Evolutionary conservation across 2,113 vertebrate genomes (phyloP).

Genomic region (Coptodon bakossiorum): DNA sequence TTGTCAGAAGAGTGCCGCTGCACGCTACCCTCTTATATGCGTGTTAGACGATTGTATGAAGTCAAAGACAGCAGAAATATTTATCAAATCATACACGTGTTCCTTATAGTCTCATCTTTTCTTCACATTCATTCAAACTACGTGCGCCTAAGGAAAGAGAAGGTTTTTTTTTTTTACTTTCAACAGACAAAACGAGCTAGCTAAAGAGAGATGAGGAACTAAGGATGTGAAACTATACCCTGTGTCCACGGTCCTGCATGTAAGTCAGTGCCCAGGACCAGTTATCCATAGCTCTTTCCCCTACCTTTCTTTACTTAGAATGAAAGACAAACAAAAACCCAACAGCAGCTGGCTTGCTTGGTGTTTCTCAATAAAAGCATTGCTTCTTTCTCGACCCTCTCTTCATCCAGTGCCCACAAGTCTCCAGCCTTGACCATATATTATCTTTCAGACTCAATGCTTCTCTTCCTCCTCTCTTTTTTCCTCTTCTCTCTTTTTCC

Average conservation of each 20-base stretch:
- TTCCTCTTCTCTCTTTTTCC: slow-evolving; percentile 30
- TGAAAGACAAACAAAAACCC: slow-evolving; percentile 62
- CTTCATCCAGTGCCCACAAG: slow-evolving; percentile 53
- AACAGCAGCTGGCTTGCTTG: slow-evolving; percentile 59
- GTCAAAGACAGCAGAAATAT: neutral
- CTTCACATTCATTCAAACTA: neutral
- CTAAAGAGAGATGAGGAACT: slow-evolving; percentile 41
- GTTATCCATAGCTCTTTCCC: slow-evolving; percentile 50
- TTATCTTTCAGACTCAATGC: slow-evolving; percentile 59
- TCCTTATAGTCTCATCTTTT: neutral
- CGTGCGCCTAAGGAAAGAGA: neutral
- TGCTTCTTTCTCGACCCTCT: slow-evolving; percentile 52
- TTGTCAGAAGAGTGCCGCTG: slow-evolving; percentile 35
- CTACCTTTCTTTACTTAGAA: slow-evolving; percentile 50
- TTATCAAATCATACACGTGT: slow-evolving; percentile 3
- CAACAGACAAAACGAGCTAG: slow-evolving; percentile 5
- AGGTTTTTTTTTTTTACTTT: neutral
- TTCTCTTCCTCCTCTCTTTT: slow-evolving; percentile 54
- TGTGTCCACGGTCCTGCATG: slow-evolving; percentile 48
- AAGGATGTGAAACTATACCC: slow-evolving; percentile 48
- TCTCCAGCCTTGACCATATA: slow-evolving; percentile 62
- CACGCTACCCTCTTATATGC: slow-evolving; percentile 39
- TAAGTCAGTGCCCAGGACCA: slow-evolving; percentile 61
- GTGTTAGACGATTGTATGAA: neutral
- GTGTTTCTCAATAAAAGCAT: slow-evolving; percentile 46